phyloP scores from a whole-genome alignment of 2,113 vertebrate genomes.

The Grus americana region DNA sequence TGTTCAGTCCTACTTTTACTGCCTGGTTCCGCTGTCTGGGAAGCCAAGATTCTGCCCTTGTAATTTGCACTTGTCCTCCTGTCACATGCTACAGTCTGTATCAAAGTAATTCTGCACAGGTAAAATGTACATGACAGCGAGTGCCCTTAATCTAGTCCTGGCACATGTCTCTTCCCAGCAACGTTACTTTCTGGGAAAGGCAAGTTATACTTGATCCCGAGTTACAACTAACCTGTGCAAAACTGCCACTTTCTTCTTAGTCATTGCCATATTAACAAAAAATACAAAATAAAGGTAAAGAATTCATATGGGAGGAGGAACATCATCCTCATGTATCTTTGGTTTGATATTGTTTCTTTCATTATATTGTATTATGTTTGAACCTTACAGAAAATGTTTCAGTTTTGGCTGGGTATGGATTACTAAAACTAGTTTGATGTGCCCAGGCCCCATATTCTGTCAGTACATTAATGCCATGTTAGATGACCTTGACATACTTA shows the following conservation, averaged over 20 bases:
- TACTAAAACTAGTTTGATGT: neutral
- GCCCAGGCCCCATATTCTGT: neutral
- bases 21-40: slow-evolving; percentile 14
- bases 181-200: neutral
- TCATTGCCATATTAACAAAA: neutral
- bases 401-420: neutral
- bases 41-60: slow-evolving; percentile 25
- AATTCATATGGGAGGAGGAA: neutral
- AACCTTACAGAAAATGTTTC: neutral
- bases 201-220: neutral
- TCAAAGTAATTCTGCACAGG: neutral
- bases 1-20: neutral
- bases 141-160: neutral
- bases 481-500: neutral
- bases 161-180: neutral
- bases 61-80: slow-evolving; percentile 35
- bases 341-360: neutral
- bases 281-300: neutral
- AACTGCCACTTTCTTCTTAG: neutral
- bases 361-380: neutral
- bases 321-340: neutral
- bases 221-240: neutral
- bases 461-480: neutral
- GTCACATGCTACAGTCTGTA: neutral
- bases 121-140: neutral